Conservation (phyloP, 1,140 invertebrate genomes). For the Microplitis demolitor region DNA sequence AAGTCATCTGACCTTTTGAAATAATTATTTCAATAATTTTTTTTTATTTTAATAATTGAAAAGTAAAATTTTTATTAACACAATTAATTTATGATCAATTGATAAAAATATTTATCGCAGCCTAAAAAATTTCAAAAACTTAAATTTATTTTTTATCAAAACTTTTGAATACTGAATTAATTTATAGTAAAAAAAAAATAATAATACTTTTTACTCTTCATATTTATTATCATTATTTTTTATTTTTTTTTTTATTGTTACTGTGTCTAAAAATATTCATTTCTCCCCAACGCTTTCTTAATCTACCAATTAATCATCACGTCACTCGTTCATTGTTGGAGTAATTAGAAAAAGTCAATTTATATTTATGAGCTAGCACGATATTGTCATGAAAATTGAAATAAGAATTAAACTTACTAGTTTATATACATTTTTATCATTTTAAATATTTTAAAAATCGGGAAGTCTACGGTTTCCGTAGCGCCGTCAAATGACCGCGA, state of each 20-base stretch:
- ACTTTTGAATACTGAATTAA: neutral
- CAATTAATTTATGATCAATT: too few relatives aligned
- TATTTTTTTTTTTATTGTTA: neutral
- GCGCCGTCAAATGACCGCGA: too few relatives aligned
- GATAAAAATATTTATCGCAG: too few relatives aligned
- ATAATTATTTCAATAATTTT: neutral
- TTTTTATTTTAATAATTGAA: neutral
- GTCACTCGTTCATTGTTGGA: constrained; percentile 21
- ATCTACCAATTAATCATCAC: constrained; percentile 18
- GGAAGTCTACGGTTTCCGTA: too few relatives aligned
- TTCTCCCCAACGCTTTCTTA: constrained; percentile 9
- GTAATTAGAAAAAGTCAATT: constrained; percentile 57
- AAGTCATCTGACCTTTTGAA: neutral
- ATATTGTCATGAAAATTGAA: constrained; percentile 4
- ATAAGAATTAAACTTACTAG: neutral
- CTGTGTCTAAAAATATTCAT: neutral
- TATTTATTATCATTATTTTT: neutral
- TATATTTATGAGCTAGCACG: constrained; percentile 55
- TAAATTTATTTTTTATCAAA: too few relatives aligned
- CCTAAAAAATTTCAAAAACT: too few relatives aligned
- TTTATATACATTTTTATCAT: constrained; percentile 12
- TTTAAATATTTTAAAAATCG: neutral
- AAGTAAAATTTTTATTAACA: neutral
- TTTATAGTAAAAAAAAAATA: neutral
- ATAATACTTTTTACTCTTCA: neutral